phyloP scores from a whole-genome alignment of 2,797 vertebrate genomes.

The Trachurus trachurus region DNA sequence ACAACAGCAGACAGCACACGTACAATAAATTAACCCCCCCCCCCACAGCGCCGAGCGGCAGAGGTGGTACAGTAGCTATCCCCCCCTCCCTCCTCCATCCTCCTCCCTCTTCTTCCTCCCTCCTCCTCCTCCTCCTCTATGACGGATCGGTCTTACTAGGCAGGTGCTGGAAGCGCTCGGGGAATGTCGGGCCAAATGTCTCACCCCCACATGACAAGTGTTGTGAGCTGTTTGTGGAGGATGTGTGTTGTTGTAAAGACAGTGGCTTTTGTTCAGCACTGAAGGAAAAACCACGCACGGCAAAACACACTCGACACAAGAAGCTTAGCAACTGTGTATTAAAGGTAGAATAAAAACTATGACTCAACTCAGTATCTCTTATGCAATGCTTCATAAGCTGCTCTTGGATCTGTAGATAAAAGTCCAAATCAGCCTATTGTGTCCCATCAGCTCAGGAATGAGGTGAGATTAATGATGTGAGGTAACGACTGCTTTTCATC shows the following conservation, averaged over 20 bases:
- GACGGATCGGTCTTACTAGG: conserved; percentile 57
- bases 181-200: conserved; percentile 55
- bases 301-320: conserved; percentile 8
- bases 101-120: no score
- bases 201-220: conserved; percentile 41
- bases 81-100: conserved; percentile 1
- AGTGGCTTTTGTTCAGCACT: conserved; percentile 19
- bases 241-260: conserved; percentile 23
- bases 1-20: conserved; percentile 32
- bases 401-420: conserved; percentile 6
- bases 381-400: background rate
- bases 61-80: background rate
- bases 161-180: conserved; percentile 55
- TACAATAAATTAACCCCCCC: conserved; percentile 39
- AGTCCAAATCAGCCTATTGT: conserved; percentile 12
- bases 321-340: conserved; percentile 4
- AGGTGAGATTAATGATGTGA: conserved; percentile 51
- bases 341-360: background rate
- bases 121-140: no score
- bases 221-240: conserved; percentile 49
- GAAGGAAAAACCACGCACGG: conserved; percentile 6
- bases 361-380: conserved; percentile 1
- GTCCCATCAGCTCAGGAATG: conserved; percentile 28
- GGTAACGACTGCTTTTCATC: conserved; percentile 54
- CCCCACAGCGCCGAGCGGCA: conserved; percentile 9